Percentiles rank a stretch among this genome's conserved stretches.
Evolutionary conservation across 2,888 invertebrate genomes (phyloP).

Genomic region (Rhimphoctona megacephalus): DNA sequence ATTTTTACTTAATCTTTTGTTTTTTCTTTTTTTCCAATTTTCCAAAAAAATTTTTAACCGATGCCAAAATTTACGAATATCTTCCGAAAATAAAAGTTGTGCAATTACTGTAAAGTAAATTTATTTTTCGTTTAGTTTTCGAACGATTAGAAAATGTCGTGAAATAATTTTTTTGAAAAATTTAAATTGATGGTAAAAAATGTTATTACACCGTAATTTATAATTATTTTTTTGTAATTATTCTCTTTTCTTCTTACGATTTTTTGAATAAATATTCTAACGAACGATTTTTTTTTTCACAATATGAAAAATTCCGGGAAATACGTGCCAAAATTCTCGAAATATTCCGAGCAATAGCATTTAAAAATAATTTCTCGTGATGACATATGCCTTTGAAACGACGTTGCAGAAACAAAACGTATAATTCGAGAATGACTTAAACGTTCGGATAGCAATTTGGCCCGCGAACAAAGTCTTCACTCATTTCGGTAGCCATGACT

Average conservation of each 20-base stretch:
- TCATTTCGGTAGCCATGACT: neutral
- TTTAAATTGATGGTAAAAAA: too few species aligned
- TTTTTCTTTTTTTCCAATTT: neutral
- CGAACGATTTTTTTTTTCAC: neutral
- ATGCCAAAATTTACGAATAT: neutral
- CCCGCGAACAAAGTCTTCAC: constrained; percentile 4
- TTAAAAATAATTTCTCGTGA: constrained; percentile 61
- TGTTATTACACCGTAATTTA: too few species aligned
- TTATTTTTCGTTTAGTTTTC: neutral
- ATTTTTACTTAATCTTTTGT: too few species aligned
- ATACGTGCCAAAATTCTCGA: constrained; percentile 3
- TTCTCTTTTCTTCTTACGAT: neutral
- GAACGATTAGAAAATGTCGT: neutral
- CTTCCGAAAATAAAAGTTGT: neutral
- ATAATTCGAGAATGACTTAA: constrained; percentile 8
- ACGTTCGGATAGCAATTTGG: constrained; percentile 19
- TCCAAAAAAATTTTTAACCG: neutral
- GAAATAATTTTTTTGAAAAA: neutral
- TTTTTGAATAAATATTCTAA: neutral
- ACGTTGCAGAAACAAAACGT: constrained; percentile 37
- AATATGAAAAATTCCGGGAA: neutral
- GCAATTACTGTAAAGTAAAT: neutral
- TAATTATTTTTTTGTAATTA: neutral
- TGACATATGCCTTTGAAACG: neutral
- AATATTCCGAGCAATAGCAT: constrained; percentile 6